Evolutionary conservation across 2,888 invertebrate species (phyloP).

Genomic region (Mylabris sibirica): DNA sequence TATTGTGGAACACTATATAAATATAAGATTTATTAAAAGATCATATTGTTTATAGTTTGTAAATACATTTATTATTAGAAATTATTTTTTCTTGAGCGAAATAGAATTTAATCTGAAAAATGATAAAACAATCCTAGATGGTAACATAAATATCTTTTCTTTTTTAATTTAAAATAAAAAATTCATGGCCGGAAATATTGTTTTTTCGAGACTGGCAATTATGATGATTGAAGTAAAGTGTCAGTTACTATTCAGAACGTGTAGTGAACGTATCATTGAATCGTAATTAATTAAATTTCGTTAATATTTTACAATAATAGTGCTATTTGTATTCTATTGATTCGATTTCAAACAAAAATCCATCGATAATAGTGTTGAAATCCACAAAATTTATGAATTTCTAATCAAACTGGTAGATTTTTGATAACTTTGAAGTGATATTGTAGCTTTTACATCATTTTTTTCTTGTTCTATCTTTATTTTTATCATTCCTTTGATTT

Average conservation of each 20-base stretch:
- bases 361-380: background rate
- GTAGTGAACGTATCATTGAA: background rate
- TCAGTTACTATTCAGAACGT: constrained; percentile 7
- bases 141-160: no score
- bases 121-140: no score
- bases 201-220: background rate
- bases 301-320: background rate
- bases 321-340: background rate
- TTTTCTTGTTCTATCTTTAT: background rate
- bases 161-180: background rate
- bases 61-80: no score
- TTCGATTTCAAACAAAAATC: background rate
- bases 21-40: no score
- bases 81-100: no score
- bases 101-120: no score
- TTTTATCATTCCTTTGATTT: background rate
- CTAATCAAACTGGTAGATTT: background rate
- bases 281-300: background rate
- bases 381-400: background rate
- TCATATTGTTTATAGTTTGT: no score
- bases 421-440: background rate
- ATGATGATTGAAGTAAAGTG: background rate
- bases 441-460: background rate
- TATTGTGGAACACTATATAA: no score
- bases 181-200: background rate